Conservation (phyloP, 2,113 vertebrate genomes). For the Labeo rohita region DNA sequence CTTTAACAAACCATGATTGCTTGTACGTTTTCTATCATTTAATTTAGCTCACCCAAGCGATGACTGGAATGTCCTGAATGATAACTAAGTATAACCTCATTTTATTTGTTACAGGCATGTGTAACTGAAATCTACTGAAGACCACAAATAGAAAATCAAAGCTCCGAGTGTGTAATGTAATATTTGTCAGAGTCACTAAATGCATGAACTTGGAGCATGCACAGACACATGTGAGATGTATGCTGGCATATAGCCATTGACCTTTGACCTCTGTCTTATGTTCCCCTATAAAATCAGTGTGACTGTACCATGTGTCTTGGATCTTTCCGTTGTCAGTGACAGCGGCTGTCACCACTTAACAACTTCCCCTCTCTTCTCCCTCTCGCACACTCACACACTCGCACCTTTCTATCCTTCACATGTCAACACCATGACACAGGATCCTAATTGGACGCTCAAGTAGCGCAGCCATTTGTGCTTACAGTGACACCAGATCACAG, state of each 20-base stretch:
- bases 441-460: slow-evolving; percentile 73
- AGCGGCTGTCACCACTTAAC: slow-evolving; percentile 63
- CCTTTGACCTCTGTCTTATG: slow-evolving; percentile 28
- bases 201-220: slow-evolving; percentile 4
- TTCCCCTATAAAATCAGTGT: slow-evolving; percentile 30
- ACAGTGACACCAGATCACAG: slow-evolving; percentile 65
- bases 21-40: background rate
- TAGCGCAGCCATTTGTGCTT: slow-evolving; percentile 58
- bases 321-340: slow-evolving; percentile 62
- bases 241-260: slow-evolving; percentile 26
- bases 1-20: slow-evolving; percentile 9
- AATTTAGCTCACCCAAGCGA: background rate
- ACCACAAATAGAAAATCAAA: slow-evolving; percentile 4
- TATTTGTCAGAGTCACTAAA: slow-evolving; percentile 11
- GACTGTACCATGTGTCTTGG: slow-evolving; percentile 65
- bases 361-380: slow-evolving; percentile 60
- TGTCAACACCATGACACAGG: slow-evolving; percentile 73
- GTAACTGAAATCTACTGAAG: slow-evolving; percentile 17
- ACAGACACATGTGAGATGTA: slow-evolving; percentile 33
- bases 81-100: background rate
- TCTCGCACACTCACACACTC: slow-evolving; percentile 57
- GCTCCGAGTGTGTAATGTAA: slow-evolving; percentile 6
- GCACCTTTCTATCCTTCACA: slow-evolving; percentile 68
- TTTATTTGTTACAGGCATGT: slow-evolving; percentile 2
- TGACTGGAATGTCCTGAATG: slow-evolving; percentile 6